Evolutionary conservation across 2,888 invertebrate species (phyloP), one percentile per base, ranked within the genome.

Genomic region (Nebria salina): DNA sequence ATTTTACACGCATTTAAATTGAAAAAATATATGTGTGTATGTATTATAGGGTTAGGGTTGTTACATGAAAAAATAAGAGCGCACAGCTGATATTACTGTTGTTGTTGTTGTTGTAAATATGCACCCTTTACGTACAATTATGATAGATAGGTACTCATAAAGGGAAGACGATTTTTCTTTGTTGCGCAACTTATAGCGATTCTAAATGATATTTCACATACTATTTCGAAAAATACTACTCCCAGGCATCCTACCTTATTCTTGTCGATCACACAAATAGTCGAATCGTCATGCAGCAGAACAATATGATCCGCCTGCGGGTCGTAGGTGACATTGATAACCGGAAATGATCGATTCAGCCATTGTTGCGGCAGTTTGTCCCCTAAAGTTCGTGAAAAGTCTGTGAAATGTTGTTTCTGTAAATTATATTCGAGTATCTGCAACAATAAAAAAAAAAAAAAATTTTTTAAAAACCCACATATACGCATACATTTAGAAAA

Each of bases 351-450:
- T 75, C 93, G 91, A 20, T 89, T 87, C 26, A 90, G 85, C 94
- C 94, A 94, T 83, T 91, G 90, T 1, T 87, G 86, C 0, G 93
- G 92, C 83, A 92, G 89, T 25, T 87, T 87, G 41, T 89, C 88
- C 84, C 91, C 90, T 76, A 92, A 87, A 7, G 89, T 86, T 25
- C 91, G 91, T 11, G 93, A 92, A 91, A 94, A 94, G 76, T 91
- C 88, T 0, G 93, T 92, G 85, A 94, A 94, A 83, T 91, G 91
- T 85, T 91, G 92, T 70, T 91, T 89, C 3, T 87, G 86, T n/a
- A 96, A 86, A 86, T 93, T 92, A 87, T 94, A 97, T 87, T 97
- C 96, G 66, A 95, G 89, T 82, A 97, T 90, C 94, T 95, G 88
- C 26, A 89, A 89, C 54, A 13, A 54, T 2, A 8, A 13, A 54